Evolutionary conservation across 35 echinoderm and acorn worm genomes (phyloP), one percentile per base, ranked within the genome.

Genomic region (Stichopus chloronotus): DNA sequence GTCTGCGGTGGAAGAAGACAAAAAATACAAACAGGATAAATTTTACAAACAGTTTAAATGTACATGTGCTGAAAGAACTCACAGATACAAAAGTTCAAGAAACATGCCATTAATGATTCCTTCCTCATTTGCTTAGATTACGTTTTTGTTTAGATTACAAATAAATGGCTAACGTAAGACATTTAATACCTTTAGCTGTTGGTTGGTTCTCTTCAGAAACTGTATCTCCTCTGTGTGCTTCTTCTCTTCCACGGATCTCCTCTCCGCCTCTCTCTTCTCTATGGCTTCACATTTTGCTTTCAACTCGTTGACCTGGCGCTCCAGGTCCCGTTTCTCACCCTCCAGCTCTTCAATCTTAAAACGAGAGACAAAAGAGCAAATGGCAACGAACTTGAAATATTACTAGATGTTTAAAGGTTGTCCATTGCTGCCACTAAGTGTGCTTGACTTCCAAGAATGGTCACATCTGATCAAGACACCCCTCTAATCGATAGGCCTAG

Each of bases 241-340:
- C 94, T 99, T 99, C 92, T 99, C 97, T 77, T 99, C 97, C 14
- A 99, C 97, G 11, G 96, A 94, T 21, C 97, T 91, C 43, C 97
- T 93, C 88, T 99, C 97, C 4, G 95, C 95, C 84, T 99, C 97
- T 90, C 97, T 84, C 87, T 99, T 99, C 92, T 99, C 97, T 8
- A 99, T 99, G 78, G 97, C 97, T 16, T 99, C 97, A 90, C 97
- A 99, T 83, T 99, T 99, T 14, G 97, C 97, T 59, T 99, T 99
- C 63, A 99, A 90, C 92, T 99, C 97, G 60, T 99, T 99, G 58
- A 99, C 97, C 89, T 96, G 95, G 20, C 97, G 92, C 58, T 99
- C 97, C 23, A 99, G 93, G 79, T 99, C 97, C 25, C 92, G 87
- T 69, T 99, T 99, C 63, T 99, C 97, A 24, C 96, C 91, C 57